Percentiles rank a stretch among this genome's conserved stretches.
These are phyloP conservation scores for Microcebus griseorufus DNA, from an alignment of 2,113 vertebrate genomes.

Conservation along the genomic window DNA sequence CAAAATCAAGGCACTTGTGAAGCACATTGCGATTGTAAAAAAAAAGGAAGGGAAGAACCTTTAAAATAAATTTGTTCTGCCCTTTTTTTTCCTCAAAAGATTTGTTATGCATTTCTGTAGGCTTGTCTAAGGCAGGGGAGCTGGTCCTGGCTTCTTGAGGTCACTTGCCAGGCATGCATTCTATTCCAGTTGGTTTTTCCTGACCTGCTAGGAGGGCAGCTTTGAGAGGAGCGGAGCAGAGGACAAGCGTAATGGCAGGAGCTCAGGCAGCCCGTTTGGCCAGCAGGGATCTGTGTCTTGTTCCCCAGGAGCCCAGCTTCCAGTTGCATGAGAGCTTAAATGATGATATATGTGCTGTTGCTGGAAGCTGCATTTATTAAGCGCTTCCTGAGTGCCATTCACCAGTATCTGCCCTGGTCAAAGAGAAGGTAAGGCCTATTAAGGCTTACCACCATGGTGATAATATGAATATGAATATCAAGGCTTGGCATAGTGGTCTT, in stretches of 20 bases:
- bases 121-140: neutral
- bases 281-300: neutral
- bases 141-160: neutral
- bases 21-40: constrained; percentile 48
- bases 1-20: constrained; percentile 55
- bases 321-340: neutral
- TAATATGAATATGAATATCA: neutral
- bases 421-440: neutral
- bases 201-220: neutral
- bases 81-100: constrained; percentile 2
- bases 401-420: neutral
- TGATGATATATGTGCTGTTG: neutral
- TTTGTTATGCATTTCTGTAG: constrained; percentile 50
- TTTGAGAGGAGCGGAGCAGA: neutral
- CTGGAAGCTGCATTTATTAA: neutral
- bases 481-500: neutral
- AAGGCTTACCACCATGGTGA: neutral
- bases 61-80: constrained; percentile 65
- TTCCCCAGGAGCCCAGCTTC: neutral
- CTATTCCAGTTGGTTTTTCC: neutral
- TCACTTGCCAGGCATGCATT: neutral
- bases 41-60: constrained; percentile 51
- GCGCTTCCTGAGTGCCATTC: neutral
- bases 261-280: neutral
- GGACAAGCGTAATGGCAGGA: neutral